Percentiles rank a stretch among this genome's conserved stretches.
Evolutionary conservation across 2,797 vertebrate species (phyloP).

Genomic region (Cuniculus paca): DNA sequence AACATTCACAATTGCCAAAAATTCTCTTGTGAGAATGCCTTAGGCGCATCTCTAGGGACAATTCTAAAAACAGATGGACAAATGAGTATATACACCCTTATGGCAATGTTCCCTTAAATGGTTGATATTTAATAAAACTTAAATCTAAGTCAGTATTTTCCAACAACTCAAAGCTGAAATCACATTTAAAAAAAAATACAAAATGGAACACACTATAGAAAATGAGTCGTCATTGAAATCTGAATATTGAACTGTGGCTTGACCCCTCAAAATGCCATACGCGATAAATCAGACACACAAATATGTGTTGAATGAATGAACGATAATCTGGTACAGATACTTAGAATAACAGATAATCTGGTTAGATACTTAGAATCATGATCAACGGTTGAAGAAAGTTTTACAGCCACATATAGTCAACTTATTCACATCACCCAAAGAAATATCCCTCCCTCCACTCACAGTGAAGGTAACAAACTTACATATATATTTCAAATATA

Average conservation of each 20-base stretch:
- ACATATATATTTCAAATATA: slow-evolving; percentile 65
- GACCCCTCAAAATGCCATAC: slow-evolving; percentile 20
- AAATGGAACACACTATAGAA: neutral
- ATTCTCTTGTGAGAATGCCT: neutral
- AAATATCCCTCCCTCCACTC: slow-evolving; percentile 33
- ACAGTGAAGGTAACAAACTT: slow-evolving; percentile 39
- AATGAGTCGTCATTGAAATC: slow-evolving; percentile 19
- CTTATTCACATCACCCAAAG: slow-evolving; percentile 21
- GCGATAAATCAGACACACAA: slow-evolving; percentile 16
- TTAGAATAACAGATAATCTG: no score
- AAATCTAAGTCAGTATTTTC: slow-evolving; percentile 22
- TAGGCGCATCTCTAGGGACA: slow-evolving; percentile 2
- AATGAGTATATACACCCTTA: slow-evolving; percentile 26
- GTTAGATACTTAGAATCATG: neutral
- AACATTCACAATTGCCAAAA: slow-evolving; percentile 44
- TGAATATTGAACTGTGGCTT: slow-evolving; percentile 18
- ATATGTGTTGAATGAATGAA: slow-evolving; percentile 25
- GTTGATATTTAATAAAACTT: slow-evolving; percentile 41
- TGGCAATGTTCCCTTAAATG: neutral
- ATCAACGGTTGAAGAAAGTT: neutral
- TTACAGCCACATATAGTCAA: slow-evolving; percentile 23
- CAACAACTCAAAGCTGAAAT: slow-evolving; percentile 63
- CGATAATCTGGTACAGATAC: slow-evolving; percentile 38
- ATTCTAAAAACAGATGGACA: slow-evolving; percentile 4
- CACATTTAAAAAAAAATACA: slow-evolving; percentile 4